Base-by-base conservation (phyloP, 2,888 invertebrate genomes). In the Meteorus cinctellus region DNA sequence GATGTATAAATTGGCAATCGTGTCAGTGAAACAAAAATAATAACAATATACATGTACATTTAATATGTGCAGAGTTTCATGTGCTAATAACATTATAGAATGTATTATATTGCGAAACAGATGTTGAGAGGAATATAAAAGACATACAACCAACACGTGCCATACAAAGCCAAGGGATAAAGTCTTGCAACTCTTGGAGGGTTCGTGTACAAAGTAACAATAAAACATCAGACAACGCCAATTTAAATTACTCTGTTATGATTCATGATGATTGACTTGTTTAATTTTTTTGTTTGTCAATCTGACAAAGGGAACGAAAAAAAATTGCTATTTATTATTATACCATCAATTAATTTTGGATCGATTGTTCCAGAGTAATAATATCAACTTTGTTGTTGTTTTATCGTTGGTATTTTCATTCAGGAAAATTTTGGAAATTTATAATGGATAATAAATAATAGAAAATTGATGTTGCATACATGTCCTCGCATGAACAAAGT, bases 401-500 rank as follows among this genome's bases (percentile, higher is more conserved):
- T 36, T 36, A 19, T 12, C 10, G 48, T 12, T 36, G 24, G 24
- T 66, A 4, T 65, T 1, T n/a, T n/a, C 16, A 65, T 65, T 36
- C 31, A 3, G 6, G 31, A 65, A 14, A 19, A 19, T n/a, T 55
- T 55, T 6, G 19, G 55, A 5, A 55, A 19, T 19, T 8, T n/a
- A 55, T 55, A 19, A 48, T 5, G 5, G n/a, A 55, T 5, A 24
- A 55, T 19, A 19, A 19, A 19, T 1, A 55, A 19, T n/a, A 19
- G 48, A 48, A 55, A 55, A 55, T 4, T 24, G n/a, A 19, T 55
- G 4, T n/a, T 19, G n/a, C 12, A 29, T 29, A 27, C 27, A 48
- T 27, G 62, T 51, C 62, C 74, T 69, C 59, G 59, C n/a, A 12
- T 51, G 34, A 51, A 65, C 34, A 31, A 55, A 36, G 34, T 41